Evolutionary conservation across 2,113 vertebrate species (phyloP), one percentile per base, ranked within the genome.

Genomic region (Climacteris rufus): DNA sequence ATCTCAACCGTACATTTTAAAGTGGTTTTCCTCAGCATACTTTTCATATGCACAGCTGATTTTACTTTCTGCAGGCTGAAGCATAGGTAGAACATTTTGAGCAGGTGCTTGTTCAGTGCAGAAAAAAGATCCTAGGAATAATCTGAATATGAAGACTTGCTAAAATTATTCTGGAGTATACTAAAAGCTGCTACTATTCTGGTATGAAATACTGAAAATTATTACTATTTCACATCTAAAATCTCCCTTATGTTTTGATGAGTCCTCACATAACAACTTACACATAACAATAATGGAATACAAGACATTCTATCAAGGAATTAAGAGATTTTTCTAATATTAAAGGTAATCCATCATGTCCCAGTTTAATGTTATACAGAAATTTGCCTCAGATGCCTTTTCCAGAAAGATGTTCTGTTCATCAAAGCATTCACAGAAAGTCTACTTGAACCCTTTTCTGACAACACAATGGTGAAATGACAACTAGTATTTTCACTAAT

Each of bases 311-410:
- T 76, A 87, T 85, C 70, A 87, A 75, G 70, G 92, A 95, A 96
- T 90, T 96, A 96, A 92, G 77, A 95, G 74, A 85, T 93, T 96
- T 94, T 95, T 82, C 92, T 94, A 92, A 92, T 90, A 95, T 94
- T 95, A 90, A 91, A 75, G 88, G 88, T 91, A 97, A 97, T 95
- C 92, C 90, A 85, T 57, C 24, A 63, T 88, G 94, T 85, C 85
- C 88, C 88, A 88, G 40, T 88, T 96, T 90, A 93, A 96, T n/a
- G 49, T 85, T 80, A 85, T 72, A 92, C n/a, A 85, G 53, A 93
- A 91, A 90, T 76, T 65, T 85, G 75, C 85, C 82, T 94, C 85
- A 91, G 61, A 96, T 61, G 70, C 75, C 85, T 96, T 83, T 95
- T 95, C 57, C 57, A 92, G 79, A 93, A 91, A 80, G 79, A 90